Evolutionary conservation across 2,113 vertebrate genomes (phyloP).

Genomic region (Chiloscyllium plagiosum): DNA sequence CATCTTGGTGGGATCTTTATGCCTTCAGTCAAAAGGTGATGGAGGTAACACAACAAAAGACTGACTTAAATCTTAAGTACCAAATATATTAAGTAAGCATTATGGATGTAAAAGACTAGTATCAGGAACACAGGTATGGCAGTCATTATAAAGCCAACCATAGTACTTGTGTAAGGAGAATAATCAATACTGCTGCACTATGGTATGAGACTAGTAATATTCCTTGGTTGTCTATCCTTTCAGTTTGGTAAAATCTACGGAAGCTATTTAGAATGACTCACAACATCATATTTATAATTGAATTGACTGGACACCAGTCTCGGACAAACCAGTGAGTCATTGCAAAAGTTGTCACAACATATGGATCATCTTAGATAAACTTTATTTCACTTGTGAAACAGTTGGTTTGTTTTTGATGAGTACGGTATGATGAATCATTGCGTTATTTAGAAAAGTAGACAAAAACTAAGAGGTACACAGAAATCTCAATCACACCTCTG

Average conservation of each 20-base stretch:
- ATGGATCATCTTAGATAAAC: neutral
- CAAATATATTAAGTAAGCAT: neutral
- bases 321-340: neutral
- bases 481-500: neutral
- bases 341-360: neutral
- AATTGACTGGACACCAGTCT: neutral
- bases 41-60: neutral
- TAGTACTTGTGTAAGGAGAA: neutral
- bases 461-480: neutral
- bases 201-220: neutral
- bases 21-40: neutral
- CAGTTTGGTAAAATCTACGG: neutral
- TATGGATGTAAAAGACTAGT: neutral
- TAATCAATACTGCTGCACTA: neutral
- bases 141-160: neutral
- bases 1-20: neutral
- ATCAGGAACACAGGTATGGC: neutral
- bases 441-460: neutral
- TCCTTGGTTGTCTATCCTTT: neutral
- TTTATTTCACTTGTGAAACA: neutral
- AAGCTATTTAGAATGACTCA: neutral
- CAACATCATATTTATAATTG: neutral
- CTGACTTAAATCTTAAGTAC: neutral
- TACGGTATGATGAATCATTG: neutral
- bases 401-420: neutral